phyloP scores from a whole-genome alignment of 2,888 invertebrate species.

The Eurytoma adleriae region DNA sequence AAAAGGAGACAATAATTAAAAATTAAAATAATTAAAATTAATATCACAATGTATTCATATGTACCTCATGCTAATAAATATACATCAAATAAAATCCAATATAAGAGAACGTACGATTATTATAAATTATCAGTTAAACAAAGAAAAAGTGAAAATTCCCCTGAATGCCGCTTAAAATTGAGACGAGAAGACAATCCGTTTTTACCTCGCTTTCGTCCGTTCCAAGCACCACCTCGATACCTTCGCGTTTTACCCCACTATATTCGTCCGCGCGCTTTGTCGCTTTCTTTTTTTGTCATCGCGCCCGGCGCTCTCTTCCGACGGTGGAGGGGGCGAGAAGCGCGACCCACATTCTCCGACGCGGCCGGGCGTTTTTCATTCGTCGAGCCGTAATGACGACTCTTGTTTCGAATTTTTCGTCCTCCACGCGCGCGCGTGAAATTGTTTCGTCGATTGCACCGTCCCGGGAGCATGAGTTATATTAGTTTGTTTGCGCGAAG shows the following conservation, averaged over 20 bases:
- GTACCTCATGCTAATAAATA: too few relatives aligned
- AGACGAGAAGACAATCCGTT: too few relatives aligned
- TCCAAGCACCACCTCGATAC: conserved; percentile 59
- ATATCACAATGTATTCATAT: too few relatives aligned
- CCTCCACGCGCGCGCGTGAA: not conserved
- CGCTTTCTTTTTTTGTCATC: not conserved
- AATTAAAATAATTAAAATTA: too few relatives aligned
- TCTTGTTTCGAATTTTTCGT: conserved; percentile 7
- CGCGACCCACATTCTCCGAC: not conserved
- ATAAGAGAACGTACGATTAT: too few relatives aligned
- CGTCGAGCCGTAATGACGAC: not conserved
- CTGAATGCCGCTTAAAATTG: too few relatives aligned
- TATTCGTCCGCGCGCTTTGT: not conserved
- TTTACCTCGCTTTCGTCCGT: too few relatives aligned
- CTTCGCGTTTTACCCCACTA: conserved; percentile 34
- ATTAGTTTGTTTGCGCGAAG: not conserved
- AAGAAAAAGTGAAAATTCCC: too few relatives aligned
- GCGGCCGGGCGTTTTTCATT: not conserved
- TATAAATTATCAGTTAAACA: too few relatives aligned
- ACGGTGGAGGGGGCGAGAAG: too few relatives aligned
- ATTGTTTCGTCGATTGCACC: not conserved
- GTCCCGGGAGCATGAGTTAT: not conserved
- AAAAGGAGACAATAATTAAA: too few relatives aligned
- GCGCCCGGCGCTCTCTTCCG: not conserved
- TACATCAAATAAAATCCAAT: too few relatives aligned